Conservation (phyloP, 2,888 invertebrate species). For the Tenthredo amoena region DNA sequence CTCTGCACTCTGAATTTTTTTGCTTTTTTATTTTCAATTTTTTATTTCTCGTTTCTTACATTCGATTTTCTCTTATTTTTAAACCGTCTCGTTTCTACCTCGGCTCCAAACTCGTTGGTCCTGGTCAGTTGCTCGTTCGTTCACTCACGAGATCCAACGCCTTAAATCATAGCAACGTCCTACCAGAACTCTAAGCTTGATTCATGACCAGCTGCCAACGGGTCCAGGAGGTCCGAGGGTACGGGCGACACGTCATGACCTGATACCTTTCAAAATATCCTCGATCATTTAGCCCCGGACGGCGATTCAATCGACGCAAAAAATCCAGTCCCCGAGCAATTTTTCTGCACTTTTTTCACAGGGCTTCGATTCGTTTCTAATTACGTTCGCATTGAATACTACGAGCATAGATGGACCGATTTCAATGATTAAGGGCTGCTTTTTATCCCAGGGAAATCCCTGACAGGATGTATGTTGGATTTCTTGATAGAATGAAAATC, state of each 20-base stretch:
- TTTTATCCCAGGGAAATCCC: too few relatives aligned
- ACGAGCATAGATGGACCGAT: too few relatives aligned
- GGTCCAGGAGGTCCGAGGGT: slow-evolving; percentile 25
- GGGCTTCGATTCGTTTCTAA: neutral
- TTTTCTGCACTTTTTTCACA: neutral
- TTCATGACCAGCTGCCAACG: slow-evolving; percentile 64
- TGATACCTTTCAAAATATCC: slow-evolving; percentile 43
- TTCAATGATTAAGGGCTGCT: too few relatives aligned
- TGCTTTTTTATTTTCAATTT: neutral
- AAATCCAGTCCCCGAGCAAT: neutral
- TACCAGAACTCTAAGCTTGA: slow-evolving; percentile 70
- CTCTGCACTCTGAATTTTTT: neutral
- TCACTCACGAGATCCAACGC: slow-evolving; percentile 53
- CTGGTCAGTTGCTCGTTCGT: slow-evolving; percentile 30
- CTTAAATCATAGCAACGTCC: slow-evolving; percentile 72
- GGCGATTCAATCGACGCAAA: neutral
- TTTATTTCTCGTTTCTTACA: neutral
- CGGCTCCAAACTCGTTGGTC: neutral
- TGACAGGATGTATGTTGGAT: too few relatives aligned
- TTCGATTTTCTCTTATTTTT: neutral
- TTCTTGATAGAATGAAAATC: too few relatives aligned
- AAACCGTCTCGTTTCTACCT: neutral
- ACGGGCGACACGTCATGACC: slow-evolving; percentile 27
- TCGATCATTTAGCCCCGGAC: neutral
- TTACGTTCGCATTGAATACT: neutral